phyloP scores from a whole-genome alignment of 2,113 vertebrate species.

The Mungos mungo region DNA sequence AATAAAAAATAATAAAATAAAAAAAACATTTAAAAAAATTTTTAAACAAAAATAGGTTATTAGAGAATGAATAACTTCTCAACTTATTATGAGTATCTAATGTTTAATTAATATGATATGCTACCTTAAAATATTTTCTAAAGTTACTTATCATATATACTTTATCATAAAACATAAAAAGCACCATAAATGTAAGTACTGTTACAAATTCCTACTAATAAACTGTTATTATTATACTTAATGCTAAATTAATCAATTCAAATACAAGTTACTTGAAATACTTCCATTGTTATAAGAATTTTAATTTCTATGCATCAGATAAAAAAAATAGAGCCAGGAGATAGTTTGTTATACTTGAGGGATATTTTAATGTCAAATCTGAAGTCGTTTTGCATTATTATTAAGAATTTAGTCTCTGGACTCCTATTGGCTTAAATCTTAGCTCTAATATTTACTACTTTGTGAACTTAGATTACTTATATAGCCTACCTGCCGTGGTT shows the following conservation, averaged over 20 bases:
- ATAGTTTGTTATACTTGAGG: not conserved
- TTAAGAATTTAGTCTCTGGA: not conserved
- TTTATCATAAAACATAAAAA: not conserved
- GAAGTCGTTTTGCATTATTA: not conserved
- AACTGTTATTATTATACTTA: not conserved
- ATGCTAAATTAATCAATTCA: not conserved
- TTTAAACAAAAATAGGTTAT: not conserved
- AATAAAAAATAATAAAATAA: no score
- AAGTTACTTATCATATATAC: not conserved
- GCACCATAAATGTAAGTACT: not conserved
- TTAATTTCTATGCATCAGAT: not conserved
- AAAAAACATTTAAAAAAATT: no score
- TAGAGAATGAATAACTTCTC: not conserved
- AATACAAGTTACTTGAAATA: not conserved
- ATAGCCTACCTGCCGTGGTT: not conserved
- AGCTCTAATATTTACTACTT: not conserved
- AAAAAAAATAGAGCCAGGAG: not conserved
- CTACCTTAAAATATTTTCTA: not conserved
- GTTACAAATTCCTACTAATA: not conserved
- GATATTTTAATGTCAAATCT: not conserved
- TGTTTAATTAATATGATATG: not conserved
- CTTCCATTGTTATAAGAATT: not conserved
- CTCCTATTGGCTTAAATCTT: not conserved
- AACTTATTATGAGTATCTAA: not conserved
- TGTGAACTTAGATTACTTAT: not conserved